phyloP scores from a whole-genome alignment of 2,113 vertebrate species.

The Pagrus major region DNA sequence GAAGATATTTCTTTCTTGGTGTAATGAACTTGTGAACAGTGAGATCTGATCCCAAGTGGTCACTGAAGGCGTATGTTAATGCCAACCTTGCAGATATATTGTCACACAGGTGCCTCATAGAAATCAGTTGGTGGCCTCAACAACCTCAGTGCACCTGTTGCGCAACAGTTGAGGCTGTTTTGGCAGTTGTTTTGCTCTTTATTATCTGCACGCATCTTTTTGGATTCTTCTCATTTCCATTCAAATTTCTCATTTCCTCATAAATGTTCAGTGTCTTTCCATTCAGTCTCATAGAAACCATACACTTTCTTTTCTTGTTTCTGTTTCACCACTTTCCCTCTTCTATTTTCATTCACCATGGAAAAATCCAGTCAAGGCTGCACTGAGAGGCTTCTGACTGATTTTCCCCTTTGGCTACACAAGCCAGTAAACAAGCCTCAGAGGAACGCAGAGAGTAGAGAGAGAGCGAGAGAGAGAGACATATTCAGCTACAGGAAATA shows the following conservation, averaged over 20 bases:
- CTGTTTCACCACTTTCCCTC: background rate
- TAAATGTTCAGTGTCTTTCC: background rate
- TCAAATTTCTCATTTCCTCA: background rate
- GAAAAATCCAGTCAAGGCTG: slow-evolving; percentile 58
- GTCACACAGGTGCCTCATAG: background rate
- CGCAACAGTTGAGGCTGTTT: slow-evolving; percentile 9
- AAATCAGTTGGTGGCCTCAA: slow-evolving; percentile 14
- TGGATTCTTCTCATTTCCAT: background rate
- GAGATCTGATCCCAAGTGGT: no score
- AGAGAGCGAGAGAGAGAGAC: background rate
- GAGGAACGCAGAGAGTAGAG: background rate
- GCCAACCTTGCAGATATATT: background rate
- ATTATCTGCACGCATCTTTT: background rate
- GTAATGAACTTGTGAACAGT: no score
- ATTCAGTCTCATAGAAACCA: background rate
- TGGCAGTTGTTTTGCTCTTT: background rate
- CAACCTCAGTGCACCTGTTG: background rate
- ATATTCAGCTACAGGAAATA: background rate
- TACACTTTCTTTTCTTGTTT: background rate
- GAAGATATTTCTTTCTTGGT: no score
- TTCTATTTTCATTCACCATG: slow-evolving; percentile 15
- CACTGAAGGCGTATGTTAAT: no score
- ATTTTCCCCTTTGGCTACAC: slow-evolving; percentile 9
- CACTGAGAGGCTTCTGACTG: background rate
- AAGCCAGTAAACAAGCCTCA: slow-evolving; percentile 7